Evolutionary conservation across 2,797 vertebrate species (phyloP), one percentile per base, ranked within the genome.

Genomic region (Echiichthys vipera): DNA sequence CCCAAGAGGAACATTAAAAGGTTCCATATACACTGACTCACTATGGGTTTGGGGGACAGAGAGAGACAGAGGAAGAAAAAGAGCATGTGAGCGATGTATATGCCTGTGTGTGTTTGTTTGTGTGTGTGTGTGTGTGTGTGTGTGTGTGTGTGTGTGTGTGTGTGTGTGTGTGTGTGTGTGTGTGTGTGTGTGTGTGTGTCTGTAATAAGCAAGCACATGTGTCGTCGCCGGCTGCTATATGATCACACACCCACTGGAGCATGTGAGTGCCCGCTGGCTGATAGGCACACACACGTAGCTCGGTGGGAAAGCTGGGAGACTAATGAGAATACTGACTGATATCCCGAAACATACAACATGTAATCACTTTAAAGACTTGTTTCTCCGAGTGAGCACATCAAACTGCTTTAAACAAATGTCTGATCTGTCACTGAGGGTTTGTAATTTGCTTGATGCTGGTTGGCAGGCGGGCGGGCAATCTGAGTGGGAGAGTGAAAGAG

Each of bases 281-380:
- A 81, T 71, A 65, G 72, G 88, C 86, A 84, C 88, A 90, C 88
- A 90, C 87, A 90, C 77, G 65, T 82, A 69, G 90, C 83, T 75
- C n/a, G 3, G 74, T 75, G 85, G 78, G 81, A 85, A 88, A 14
- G 85, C 71, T 56, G 76, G 75, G 71, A 80, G 36, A 62, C 87
- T 89, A 88, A 86, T 80, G 82, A 83, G 89, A 80, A 87, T 46
- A 80, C 81, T 74, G 80, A 89, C 79, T 76, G 83, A 90, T 90
- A 81, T 42, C 57, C 66, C 58, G 76, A 83, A 88, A 84, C 83
- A 81, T 84, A 84, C 84, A 88, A 86, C 82, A 7, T 90, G 81
- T 84, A 90, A 91, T 91, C 84, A 87, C 80, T 82, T 64, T 89
- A 88, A 89, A 87, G 85, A 92, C 80, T 77, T 66, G 83, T 82